Base-by-base conservation (phyloP, 2,888 invertebrate genomes). In the Pollenia amentaria region DNA sequence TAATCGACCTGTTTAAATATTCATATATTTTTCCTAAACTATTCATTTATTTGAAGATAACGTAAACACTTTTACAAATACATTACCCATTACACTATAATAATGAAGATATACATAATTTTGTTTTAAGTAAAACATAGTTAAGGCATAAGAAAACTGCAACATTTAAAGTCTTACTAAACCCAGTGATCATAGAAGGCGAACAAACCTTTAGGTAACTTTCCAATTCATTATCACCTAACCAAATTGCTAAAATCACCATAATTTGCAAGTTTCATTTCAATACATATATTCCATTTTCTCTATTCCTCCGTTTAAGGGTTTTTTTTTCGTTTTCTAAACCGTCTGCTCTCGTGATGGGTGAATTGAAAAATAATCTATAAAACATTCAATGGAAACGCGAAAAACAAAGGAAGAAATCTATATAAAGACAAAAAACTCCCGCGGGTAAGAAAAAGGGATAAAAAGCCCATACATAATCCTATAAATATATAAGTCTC, bases 141-240 rank as follows among this genome's bases (percentile, higher is more conserved):
- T 14, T 40, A 6, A 29, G 29, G 29, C 29, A 6, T 29, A 29
- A 29, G 29, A 29, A 29, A 29, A 29, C 7, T 29, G 29, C 29
- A 29, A 29, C 3, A 29, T 29, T 29, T 29, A 0, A 29, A 29
- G 29, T 29, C 29, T 29, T 29, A 29, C 29, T 29, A 29, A 29
- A 29, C 29, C 29, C 29, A 29, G 29, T 29, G 29, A 29, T 29
- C 29, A 29, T 29, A 57, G 42, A 46, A 40, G 55, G 55, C 62
- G 42, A 69, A 77, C 3, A 73, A 60, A 80, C 76, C 78, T 80
- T 72, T 46, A 80, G 86, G 65, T 80, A 83, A 6, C 67, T 81
- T 77, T 70, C 21, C 78, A 87, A 87, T 87, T 87, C 82, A 87
- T 87, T 87, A 87, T 87, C 85, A 84, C 84, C 78, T 85, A 75